These are phyloP conservation scores for Desmodus rotundus DNA, from an alignment of 2,113 vertebrate species.

Conservation along the genomic window DNA sequence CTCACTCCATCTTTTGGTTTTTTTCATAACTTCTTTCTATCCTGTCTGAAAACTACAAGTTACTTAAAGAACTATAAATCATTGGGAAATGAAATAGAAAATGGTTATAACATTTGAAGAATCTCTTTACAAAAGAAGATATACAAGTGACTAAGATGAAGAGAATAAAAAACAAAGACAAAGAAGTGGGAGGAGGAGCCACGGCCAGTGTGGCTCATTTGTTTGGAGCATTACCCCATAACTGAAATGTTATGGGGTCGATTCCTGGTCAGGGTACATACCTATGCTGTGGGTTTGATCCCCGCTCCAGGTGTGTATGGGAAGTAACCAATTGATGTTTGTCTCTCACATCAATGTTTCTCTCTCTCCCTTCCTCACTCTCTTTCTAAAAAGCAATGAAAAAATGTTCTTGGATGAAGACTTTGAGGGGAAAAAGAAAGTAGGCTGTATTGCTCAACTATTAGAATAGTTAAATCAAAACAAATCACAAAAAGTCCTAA, in stretches of 20 bases:
- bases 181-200: background rate
- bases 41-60: background rate
- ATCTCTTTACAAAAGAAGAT: background rate
- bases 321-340: too few species aligned
- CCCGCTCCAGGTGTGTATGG: too few species aligned
- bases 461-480: background rate
- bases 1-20: background rate
- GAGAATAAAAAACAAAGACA: background rate
- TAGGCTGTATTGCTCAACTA: background rate
- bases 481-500: background rate
- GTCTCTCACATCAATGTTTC: too few species aligned
- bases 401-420: too few species aligned
- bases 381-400: too few species aligned
- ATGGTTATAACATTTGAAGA: background rate
- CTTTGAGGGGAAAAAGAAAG: too few species aligned
- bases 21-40: background rate
- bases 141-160: background rate
- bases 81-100: background rate
- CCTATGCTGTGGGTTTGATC: too few species aligned
- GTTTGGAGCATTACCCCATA: too few species aligned
- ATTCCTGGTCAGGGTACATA: too few species aligned
- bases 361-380: too few species aligned
- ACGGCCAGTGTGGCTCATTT: too few species aligned
- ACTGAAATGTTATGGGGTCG: too few species aligned
- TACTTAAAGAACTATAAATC: background rate